phyloP scores from a whole-genome alignment of 2,888 invertebrate species.

The Brachypalpus laphriformis region DNA sequence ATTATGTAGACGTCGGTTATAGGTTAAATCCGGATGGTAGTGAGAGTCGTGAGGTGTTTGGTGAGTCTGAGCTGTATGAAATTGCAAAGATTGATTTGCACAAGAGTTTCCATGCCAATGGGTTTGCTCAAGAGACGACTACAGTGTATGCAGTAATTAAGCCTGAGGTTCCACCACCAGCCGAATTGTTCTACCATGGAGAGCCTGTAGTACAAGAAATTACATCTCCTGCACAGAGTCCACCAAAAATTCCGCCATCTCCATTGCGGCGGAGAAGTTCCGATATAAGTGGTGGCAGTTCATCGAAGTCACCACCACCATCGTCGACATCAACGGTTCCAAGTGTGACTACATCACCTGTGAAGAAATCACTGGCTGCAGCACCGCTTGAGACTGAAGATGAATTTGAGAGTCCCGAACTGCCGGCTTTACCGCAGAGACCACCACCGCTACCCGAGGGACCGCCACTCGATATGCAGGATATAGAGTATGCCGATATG shows the following conservation, averaged over 20 bases:
- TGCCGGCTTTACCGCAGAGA: slow-evolving; percentile 77
- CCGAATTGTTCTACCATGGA: slow-evolving; percentile 77
- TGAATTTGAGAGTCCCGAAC: slow-evolving; percentile 78
- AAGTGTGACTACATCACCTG: slow-evolving; percentile 75
- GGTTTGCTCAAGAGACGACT: slow-evolving; percentile 80
- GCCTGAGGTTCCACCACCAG: slow-evolving; percentile 79
- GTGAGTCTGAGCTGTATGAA: slow-evolving; percentile 82
- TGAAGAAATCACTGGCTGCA: slow-evolving; percentile 77
- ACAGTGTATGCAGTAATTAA: slow-evolving; percentile 83
- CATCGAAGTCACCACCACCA: slow-evolving; percentile 78
- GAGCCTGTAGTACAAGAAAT: slow-evolving; percentile 38
- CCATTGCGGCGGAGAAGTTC: slow-evolving; percentile 67
- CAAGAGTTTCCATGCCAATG: slow-evolving; percentile 81
- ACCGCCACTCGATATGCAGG: slow-evolving; percentile 84
- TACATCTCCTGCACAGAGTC: slow-evolving; percentile 77
- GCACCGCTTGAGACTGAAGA: slow-evolving; percentile 80
- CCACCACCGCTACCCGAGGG: slow-evolving; percentile 81
- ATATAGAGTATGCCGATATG: slow-evolving; percentile 85
- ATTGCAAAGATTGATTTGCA: slow-evolving; percentile 81
- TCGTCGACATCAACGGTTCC: slow-evolving; percentile 75
- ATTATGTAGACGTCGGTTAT: slow-evolving; percentile 83
- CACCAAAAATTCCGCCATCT: slow-evolving; percentile 71
- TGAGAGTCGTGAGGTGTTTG: slow-evolving; percentile 81
- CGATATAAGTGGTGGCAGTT: slow-evolving; percentile 67
- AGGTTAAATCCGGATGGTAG: slow-evolving; percentile 83